These are phyloP conservation scores for Astur gentilis DNA, from an alignment of 2,113 vertebrate genomes.

Conservation along the genomic window DNA sequence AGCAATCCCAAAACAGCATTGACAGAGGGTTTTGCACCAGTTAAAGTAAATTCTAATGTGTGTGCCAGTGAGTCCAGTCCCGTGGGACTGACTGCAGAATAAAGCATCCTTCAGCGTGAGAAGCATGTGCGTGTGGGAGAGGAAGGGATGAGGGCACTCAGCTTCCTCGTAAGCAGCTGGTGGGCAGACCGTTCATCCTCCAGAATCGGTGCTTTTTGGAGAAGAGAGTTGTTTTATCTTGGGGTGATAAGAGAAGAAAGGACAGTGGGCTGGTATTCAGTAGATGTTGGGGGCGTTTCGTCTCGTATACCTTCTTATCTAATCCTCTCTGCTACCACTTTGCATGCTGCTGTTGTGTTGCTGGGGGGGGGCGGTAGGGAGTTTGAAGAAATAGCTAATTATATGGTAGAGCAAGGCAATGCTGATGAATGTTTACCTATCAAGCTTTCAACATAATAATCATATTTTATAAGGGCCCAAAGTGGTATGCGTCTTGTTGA, in stretches of 20 bases:
- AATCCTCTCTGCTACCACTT: background rate
- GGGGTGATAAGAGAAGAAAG: background rate
- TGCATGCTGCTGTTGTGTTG: background rate
- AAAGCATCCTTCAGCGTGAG: background rate
- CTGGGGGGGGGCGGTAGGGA: background rate
- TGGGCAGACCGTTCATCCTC: background rate
- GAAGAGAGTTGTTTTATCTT: background rate
- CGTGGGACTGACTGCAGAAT: background rate
- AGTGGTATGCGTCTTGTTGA: background rate
- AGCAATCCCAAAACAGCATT: background rate
- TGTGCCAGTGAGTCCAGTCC: accelerated
- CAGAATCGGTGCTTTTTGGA: accelerated
- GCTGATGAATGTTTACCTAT: background rate
- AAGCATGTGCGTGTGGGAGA: background rate
- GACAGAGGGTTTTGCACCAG: background rate
- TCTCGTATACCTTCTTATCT: background rate
- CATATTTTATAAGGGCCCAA: background rate
- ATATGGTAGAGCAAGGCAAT: background rate
- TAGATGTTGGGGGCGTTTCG: background rate
- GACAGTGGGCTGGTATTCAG: background rate
- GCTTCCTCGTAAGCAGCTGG: background rate
- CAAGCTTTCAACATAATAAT: background rate
- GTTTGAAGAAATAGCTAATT: background rate
- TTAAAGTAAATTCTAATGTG: accelerated
- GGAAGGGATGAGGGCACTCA: background rate